Evolutionary conservation across 2,113 vertebrate species (phyloP).

Genomic region (Mormyrus lacerda): DNA sequence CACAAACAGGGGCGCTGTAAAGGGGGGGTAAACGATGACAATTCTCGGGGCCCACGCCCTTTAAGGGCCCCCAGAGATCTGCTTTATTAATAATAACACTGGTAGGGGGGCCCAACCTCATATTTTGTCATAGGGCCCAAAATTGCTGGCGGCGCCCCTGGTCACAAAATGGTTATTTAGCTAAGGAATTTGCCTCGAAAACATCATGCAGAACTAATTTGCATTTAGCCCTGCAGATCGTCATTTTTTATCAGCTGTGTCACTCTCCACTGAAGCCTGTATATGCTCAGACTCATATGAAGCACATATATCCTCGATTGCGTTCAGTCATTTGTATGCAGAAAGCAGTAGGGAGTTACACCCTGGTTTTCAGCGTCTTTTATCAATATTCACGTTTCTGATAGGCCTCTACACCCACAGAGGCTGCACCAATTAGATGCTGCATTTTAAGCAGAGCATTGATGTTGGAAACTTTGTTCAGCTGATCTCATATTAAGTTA

Average conservation of each 20-base stretch:
- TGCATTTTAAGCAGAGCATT: background rate
- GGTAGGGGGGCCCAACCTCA: too few species aligned
- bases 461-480: background rate
- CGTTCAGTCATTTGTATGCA: background rate
- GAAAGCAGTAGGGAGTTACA: background rate
- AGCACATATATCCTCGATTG: background rate
- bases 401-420: background rate
- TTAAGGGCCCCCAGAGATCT: too few species aligned
- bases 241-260: background rate
- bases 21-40: too few species aligned
- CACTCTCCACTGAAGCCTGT: background rate
- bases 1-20: too few species aligned
- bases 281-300: background rate
- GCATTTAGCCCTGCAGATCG: background rate
- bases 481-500: background rate
- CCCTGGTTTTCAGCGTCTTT: background rate
- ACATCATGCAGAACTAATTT: background rate
- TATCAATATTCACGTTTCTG: background rate
- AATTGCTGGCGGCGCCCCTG: too few species aligned
- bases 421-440: background rate
- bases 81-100: too few species aligned
- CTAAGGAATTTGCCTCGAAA: background rate
- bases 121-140: too few species aligned
- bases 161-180: background rate
- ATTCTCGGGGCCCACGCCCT: too few species aligned